Evolutionary conservation across 2,797 vertebrate species (phyloP), one percentile per base, ranked within the genome.

Genomic region (Enteromius fasciolatus): DNA sequence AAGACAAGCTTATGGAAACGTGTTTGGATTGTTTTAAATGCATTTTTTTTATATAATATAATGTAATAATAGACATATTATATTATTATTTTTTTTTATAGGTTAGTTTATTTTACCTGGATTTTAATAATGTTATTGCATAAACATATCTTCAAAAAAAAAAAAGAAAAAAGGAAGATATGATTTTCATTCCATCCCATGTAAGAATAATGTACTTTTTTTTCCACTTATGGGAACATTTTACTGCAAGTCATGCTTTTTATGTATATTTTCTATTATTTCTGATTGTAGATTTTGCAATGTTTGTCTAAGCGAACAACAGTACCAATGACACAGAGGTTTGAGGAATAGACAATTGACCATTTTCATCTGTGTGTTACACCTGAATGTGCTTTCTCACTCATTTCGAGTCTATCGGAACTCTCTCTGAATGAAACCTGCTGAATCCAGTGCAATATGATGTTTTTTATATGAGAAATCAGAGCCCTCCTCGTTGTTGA

Each of bases 381-480:
- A 68, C 50, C 74, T 70, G 74, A 77, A 69, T 83, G 81, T 82
- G 52, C 46, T 83, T 68, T 83, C 59, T 57, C 46, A 76, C 44
- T 54, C 46, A 52, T 68, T 52, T 12, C 3, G 63, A 48, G 41
- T 61, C n/a, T 66, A 15, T n/a, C 10, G 15, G 8, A 66, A 50
- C 20, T 31, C 67, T 82, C 23, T 70, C 36, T 77, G 18, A 76
- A 76, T 41, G 25, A 76, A 31, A 14, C 25, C 50, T 68, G 80
- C 80, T 75, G 39, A 83, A 77, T 68, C 33, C 64, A 83, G 81
- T 83, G 81, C 81, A 83, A 83, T 83, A 77, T 69, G 28, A 18
- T n/a, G 6, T 83, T 75, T 69, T 76, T 39, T 76, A 69, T 67
- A 80, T 8, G 20, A 18, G 5, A 15, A 28, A 86, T 83, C 11